Evolutionary conservation across 2,113 vertebrate species (phyloP).

Genomic region (Macaca nemestrina): DNA sequence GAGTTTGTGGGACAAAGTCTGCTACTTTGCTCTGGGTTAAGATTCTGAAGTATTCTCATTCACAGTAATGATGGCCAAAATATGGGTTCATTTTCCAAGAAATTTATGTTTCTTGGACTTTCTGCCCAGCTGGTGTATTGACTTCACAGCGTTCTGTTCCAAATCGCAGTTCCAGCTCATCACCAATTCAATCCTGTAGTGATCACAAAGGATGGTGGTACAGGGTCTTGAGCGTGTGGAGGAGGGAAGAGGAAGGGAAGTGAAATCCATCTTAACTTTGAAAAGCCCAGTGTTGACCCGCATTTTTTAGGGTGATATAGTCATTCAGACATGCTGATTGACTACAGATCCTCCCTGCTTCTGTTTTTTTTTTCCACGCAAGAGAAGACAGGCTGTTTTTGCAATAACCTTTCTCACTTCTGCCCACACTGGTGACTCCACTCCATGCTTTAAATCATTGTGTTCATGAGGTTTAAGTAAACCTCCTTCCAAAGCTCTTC

Average conservation of each 20-base stretch:
- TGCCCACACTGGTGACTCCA: slow-evolving; percentile 79
- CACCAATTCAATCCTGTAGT: slow-evolving; percentile 64
- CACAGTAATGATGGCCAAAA: slow-evolving; percentile 72
- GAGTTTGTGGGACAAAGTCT: slow-evolving; percentile 44
- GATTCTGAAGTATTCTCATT: slow-evolving; percentile 60
- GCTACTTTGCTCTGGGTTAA: background rate
- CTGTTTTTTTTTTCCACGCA: slow-evolving; percentile 45
- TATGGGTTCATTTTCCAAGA: slow-evolving; percentile 81
- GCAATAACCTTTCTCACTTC: slow-evolving; percentile 77
- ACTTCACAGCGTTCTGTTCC: slow-evolving; percentile 75
- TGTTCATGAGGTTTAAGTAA: slow-evolving; percentile 79
- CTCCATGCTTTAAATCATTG: slow-evolving; percentile 81
- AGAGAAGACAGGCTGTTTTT: slow-evolving; percentile 81
- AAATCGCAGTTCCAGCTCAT: slow-evolving; percentile 78
- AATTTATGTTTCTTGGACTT: slow-evolving; percentile 77
- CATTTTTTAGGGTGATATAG: slow-evolving; percentile 17
- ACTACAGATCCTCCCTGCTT: slow-evolving; percentile 73
- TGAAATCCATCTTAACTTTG: slow-evolving; percentile 78
- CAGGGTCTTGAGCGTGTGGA: background rate
- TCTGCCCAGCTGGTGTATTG: slow-evolving; percentile 71
- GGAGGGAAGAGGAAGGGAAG: background rate
- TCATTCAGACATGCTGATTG: slow-evolving; percentile 74
- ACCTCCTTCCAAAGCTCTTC: slow-evolving; percentile 77
- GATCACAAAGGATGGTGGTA: slow-evolving; percentile 51
- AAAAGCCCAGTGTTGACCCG: slow-evolving; percentile 43